Percentiles rank a stretch among this genome's conserved stretches.
Conservation (phyloP, 2,113 vertebrate genomes). For the Cyprinodon brontotheroides region DNA sequence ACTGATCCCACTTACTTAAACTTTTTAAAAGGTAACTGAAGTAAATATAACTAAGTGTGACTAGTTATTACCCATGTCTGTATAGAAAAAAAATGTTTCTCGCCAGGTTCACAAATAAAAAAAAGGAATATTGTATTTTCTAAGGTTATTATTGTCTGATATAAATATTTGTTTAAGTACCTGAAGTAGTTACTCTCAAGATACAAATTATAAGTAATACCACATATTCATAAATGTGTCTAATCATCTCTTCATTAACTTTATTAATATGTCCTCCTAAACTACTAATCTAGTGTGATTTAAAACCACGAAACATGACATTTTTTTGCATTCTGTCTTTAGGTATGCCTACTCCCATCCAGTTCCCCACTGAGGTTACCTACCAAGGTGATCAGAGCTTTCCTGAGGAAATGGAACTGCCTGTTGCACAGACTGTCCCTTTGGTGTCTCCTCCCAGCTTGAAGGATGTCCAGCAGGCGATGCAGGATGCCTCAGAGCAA, state of each 20-base stretch:
- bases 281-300: background rate
- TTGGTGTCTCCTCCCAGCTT: constrained; percentile 62
- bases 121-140: no score
- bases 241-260: constrained; percentile 1
- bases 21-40: no score
- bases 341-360: constrained; percentile 44
- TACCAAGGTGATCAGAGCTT: constrained; percentile 33
- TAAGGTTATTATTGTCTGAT: no score
- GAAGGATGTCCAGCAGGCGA: constrained; percentile 70
- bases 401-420: constrained; percentile 29
- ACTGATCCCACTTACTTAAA: no score
- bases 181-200: background rate
- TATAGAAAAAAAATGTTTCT: no score
- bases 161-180: background rate
- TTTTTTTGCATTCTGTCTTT: constrained; percentile 9
- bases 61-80: no score
- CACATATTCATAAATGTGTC: background rate
- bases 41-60: no score
- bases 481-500: constrained; percentile 69
- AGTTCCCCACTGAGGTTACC: constrained; percentile 34
- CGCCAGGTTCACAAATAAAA: no score
- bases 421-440: constrained; percentile 41
- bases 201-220: background rate
- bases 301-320: background rate
- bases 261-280: background rate